A percentile compares a stretch with the other conserved stretches of the same genome.
Evolutionary conservation across 2,888 invertebrate species (phyloP).

Genomic region (Andricus curvator): DNA sequence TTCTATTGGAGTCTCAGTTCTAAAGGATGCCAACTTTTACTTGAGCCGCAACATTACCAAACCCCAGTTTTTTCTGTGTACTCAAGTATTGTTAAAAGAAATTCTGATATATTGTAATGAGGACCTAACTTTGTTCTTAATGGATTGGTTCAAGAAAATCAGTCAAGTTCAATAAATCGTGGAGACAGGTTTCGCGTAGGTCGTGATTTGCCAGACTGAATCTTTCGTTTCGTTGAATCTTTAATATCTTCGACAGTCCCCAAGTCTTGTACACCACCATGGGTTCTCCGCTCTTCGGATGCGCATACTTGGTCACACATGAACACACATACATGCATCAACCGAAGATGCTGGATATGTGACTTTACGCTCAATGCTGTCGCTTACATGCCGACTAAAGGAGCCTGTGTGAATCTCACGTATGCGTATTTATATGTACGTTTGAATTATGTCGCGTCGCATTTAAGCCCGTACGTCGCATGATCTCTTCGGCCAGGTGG

Average conservation of each 20-base stretch:
- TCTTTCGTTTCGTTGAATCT: slow-evolving; percentile 10
- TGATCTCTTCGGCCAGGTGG: slow-evolving; percentile 38
- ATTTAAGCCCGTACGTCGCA: slow-evolving; percentile 24
- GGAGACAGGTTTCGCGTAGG: background rate
- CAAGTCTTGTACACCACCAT: slow-evolving; percentile 2
- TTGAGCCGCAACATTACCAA: too few relatives aligned
- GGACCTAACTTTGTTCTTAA: background rate
- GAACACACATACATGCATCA: background rate
- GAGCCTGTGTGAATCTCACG: slow-evolving; percentile 14
- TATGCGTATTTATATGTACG: slow-evolving; percentile 23
- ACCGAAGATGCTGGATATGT: slow-evolving; percentile 13
- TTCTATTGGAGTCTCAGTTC: too few relatives aligned
- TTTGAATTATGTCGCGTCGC: slow-evolving; percentile 36
- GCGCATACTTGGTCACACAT: background rate
- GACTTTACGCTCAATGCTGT: slow-evolving; percentile 25
- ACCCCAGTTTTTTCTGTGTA: too few relatives aligned
- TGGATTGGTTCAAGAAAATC: background rate
- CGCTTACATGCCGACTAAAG: background rate
- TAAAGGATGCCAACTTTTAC: too few relatives aligned
- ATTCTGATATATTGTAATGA: too few relatives aligned
- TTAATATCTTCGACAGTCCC: slow-evolving; percentile 28
- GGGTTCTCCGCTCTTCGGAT: background rate
- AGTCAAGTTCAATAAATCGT: background rate
- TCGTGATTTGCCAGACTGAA: slow-evolving; percentile 13
- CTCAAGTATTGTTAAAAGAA: too few relatives aligned